Base-by-base conservation (phyloP, 1,140 invertebrate species). In the Bradysia coprophila region DNA sequence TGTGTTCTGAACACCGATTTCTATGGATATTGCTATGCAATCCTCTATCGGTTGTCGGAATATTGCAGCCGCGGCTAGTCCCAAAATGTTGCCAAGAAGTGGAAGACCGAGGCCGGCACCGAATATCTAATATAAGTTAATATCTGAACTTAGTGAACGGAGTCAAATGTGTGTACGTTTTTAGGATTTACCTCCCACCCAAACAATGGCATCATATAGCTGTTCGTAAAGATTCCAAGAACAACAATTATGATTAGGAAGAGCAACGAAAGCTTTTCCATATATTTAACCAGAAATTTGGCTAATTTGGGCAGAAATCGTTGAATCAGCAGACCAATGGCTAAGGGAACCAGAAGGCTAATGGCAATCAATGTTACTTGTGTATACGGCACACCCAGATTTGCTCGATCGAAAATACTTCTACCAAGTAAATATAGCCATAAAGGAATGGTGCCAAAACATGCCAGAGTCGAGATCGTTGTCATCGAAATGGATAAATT, bases 1-100 rank as follows among this genome's bases (percentile, higher is more conserved):
- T 0, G 90, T 93, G 63, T 96, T 95, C 63, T 95, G 91, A 41
- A 95, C 77, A 31, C 91, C 91, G 13, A 88, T 91, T 66, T 96
- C 91, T 44, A 95, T 81, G 5, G 83, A 76, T 49, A 96, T 91
- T 2, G 91, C 86, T 2, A 90, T 63, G 6, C 76, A 65, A 53
- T 94, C 82, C n/a, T 65, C 52, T 23, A 65, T 50, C 4, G 70
- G 56, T 57, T 84, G 80, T 36, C 69, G 63, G 10, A 72, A 68
- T 3, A 80, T 13, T 22, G 61, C 55, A 1, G 82, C 73, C 1
- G 71, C 39, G 21, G 72, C 16, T 45, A 71, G 79, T 20, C 88
- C 91, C 23, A 80, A 63, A 3, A 76, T 28, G 62, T 92, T 97
- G 4, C 92, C 93, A 18, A 85, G 56, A 72, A 81, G 91, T 0